A percentile compares a stretch with the other conserved stretches of the same genome.
phyloP scores from a whole-genome alignment of 1,140 invertebrate genomes.

The Onthophagus taurus region DNA sequence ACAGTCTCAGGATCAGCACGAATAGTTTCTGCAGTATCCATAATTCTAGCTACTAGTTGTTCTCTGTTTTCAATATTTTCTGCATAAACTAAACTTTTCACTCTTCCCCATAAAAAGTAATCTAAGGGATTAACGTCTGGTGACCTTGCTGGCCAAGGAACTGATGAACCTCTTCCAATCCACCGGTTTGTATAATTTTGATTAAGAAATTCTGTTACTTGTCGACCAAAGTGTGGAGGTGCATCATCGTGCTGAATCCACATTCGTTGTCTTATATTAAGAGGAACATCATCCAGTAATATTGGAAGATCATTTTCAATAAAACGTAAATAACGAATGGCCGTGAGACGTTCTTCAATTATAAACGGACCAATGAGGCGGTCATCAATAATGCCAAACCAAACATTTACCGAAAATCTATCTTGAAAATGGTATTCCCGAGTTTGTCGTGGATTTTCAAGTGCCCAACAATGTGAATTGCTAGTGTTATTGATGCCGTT shows the following conservation, averaged over 20 bases:
- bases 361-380: constrained; percentile 6
- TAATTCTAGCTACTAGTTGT: no score
- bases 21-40: no score
- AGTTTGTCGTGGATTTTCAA: constrained; percentile 6
- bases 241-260: constrained; percentile 9
- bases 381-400: constrained; percentile 6
- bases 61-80: no score
- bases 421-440: constrained; percentile 8
- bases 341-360: constrained; percentile 5
- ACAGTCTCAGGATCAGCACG: no score
- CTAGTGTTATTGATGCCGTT: constrained; percentile 7
- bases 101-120: neutral
- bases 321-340: constrained; percentile 9
- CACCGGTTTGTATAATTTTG: constrained; percentile 7
- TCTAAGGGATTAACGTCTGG: constrained; percentile 4
- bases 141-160: constrained; percentile 3
- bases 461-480: constrained; percentile 8
- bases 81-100: no score
- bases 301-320: constrained; percentile 6
- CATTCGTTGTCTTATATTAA: constrained; percentile 5
- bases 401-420: constrained; percentile 9
- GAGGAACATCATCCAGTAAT: constrained; percentile 12
- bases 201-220: constrained; percentile 7
- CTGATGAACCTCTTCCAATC: constrained; percentile 8
- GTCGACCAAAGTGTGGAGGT: constrained; percentile 8